phyloP scores from a whole-genome alignment of 2,113 vertebrate genomes.

The Hippoglossus stenolepis region DNA sequence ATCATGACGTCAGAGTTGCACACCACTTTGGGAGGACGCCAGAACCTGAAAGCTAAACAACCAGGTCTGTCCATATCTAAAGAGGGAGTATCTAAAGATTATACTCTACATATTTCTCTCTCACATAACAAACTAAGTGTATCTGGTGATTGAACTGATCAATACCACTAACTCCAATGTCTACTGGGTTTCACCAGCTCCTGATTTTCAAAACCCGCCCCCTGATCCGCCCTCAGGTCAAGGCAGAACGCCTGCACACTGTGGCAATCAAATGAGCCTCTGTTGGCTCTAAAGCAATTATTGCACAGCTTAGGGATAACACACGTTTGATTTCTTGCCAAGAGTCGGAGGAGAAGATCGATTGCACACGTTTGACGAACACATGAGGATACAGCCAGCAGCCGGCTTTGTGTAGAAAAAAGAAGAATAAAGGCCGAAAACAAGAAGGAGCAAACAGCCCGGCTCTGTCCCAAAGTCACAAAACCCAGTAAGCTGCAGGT shows the following conservation, averaged over 20 bases:
- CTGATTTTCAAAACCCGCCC: background rate
- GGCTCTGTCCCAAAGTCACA: too few relatives aligned
- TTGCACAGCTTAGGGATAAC: background rate
- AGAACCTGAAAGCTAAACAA: too few relatives aligned
- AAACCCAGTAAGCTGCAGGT: too few relatives aligned
- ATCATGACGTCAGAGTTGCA: conserved; percentile 22
- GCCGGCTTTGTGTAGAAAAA: too few relatives aligned
- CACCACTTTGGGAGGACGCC: too few relatives aligned
- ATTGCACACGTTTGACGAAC: background rate
- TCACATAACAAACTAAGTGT: background rate
- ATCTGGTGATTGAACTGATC: background rate
- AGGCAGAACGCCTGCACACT: background rate
- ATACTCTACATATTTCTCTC: background rate
- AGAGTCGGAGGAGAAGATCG: background rate
- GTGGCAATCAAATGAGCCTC: background rate
- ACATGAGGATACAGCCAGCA: background rate
- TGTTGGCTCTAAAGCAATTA: background rate
- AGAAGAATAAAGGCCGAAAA: too few relatives aligned
- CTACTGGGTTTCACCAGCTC: too few relatives aligned
- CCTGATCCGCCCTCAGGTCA: background rate
- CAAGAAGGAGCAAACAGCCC: too few relatives aligned
- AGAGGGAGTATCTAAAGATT: background rate
- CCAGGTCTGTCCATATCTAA: background rate
- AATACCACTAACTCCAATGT: background rate
- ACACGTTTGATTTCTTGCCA: background rate